These are phyloP conservation scores for Limnephilus lunatus DNA, from an alignment of 2,888 invertebrate species.

Conservation along the genomic window DNA sequence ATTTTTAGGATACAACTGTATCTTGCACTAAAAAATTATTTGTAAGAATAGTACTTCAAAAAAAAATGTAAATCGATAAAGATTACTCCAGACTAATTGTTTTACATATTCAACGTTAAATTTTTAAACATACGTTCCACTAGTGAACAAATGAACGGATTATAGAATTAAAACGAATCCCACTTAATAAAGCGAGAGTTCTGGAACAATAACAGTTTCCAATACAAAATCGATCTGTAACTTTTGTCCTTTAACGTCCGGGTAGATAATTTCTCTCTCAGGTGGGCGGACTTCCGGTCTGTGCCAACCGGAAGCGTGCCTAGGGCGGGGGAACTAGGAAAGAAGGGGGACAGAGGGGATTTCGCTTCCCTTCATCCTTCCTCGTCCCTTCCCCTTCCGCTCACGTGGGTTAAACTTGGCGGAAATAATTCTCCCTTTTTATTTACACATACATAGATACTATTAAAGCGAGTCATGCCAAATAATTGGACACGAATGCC, in stretches of 20 bases:
- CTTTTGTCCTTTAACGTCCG: constrained; percentile 33
- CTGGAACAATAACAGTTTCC: background rate
- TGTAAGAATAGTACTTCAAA: no score
- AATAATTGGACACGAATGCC: constrained; percentile 2
- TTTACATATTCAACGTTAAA: no score
- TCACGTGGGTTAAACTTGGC: background rate
- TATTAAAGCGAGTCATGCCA: background rate
- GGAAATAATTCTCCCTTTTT: constrained; percentile 13
- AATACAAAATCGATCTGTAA: constrained; percentile 14
- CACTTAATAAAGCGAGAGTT: background rate
- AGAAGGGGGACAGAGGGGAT: background rate
- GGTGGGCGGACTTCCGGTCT: constrained; percentile 39
- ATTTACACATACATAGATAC: background rate
- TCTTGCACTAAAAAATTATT: no score
- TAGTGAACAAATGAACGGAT: background rate
- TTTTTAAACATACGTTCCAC: background rate
- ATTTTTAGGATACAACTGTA: no score
- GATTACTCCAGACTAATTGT: no score
- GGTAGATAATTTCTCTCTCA: constrained; percentile 39
- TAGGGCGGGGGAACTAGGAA: background rate
- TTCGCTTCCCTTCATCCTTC: background rate
- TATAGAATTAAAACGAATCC: background rate
- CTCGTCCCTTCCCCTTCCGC: background rate
- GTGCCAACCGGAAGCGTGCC: constrained; percentile 24
- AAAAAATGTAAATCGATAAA: no score